A percentile compares a stretch with the other conserved stretches of the same genome.
phyloP scores from a whole-genome alignment of 2,888 invertebrate genomes.

The Sclerodermus sp. region DNA sequence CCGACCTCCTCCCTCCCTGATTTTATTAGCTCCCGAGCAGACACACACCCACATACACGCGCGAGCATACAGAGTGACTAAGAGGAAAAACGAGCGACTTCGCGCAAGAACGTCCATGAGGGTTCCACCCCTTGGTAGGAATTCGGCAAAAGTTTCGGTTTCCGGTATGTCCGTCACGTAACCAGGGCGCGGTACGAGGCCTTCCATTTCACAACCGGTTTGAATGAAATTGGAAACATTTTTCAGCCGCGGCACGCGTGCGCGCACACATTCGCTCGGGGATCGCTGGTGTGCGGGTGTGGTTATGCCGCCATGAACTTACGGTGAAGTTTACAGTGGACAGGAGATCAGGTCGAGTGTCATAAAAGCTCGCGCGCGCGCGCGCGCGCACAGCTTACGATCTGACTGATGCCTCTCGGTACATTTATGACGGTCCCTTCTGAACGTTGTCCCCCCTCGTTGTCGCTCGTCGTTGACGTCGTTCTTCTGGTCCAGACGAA shows the following conservation, averaged over 20 bases:
- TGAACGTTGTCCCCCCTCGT: too few species aligned
- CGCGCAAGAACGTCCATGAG: background rate
- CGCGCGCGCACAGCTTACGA: conserved; percentile 11
- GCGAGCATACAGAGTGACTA: too few species aligned
- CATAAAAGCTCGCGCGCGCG: too few species aligned
- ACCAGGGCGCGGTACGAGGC: conserved; percentile 25
- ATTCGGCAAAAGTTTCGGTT: conserved; percentile 37
- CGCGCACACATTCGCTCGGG: background rate
- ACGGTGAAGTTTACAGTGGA: conserved; percentile 28
- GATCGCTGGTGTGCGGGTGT: background rate
- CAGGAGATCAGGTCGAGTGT: conserved; percentile 14
- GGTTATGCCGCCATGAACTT: conserved; percentile 7
- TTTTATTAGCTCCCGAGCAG: too few species aligned
- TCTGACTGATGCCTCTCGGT: conserved; percentile 20
- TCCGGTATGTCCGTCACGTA: conserved; percentile 54
- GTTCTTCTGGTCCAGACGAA: too few species aligned
- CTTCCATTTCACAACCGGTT: conserved; percentile 45
- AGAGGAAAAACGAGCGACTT: background rate
- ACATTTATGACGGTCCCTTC: conserved; percentile 27
- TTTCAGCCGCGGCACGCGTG: conserved; percentile 37
- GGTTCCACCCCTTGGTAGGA: conserved; percentile 14
- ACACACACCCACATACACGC: too few species aligned
- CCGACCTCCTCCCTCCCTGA: too few species aligned
- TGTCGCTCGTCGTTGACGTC: too few species aligned
- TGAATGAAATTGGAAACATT: conserved; percentile 56